Base-by-base conservation (phyloP, 2,797 vertebrate species). In the Pristis pectinata region DNA sequence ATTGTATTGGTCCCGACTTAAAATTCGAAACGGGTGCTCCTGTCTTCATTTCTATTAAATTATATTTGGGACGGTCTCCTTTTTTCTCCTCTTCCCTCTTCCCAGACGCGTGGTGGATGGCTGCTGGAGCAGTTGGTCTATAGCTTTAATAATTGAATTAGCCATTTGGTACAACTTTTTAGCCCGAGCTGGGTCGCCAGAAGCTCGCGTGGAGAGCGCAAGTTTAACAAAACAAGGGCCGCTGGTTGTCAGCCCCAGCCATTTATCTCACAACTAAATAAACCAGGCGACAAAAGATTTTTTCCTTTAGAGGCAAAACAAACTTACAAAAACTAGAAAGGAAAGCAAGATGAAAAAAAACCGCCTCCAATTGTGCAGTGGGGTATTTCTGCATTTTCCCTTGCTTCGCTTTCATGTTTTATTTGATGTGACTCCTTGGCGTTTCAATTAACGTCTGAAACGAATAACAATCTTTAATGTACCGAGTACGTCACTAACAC, bases 41-140 rank as follows among this genome's bases (percentile, higher is more conserved):
- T 98, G 98, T 98, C 98, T 98, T 98, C 98, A 98, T 96, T 97
- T 96, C 99, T 98, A 99, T 99, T 99, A 98, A 98, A 99, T 99
- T 99, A 99, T 98, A 98, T 97, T 97, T 98, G 97, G 98, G 98
- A 98, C 98, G 98, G 97, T 97, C 96, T 97, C 98, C 98, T 97
- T 98, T 96, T 97, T 30, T 82, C 96, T 96, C 97, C 97, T 97
- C 96, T 97, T 19, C 49, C 96, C 96, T 97, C 97, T 97, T 96
- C 97, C 98, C 98, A 99, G 99, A 98, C 98, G 98, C 98, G 99
- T 99, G 99, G 98, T 99, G 97, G 98, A 98, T 98, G 98, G 98
- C 98, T 97, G 98, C 97, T 97, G 98, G 97, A 97, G 98, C 98
- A 98, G 98, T 99, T 98, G 98, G 98, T 98, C 98, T 98, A 98